Percentiles rank a stretch among this genome's conserved stretches.
Evolutionary conservation across 2,113 vertebrate species (phyloP).

Genomic region (Mesocricetus auratus): DNA sequence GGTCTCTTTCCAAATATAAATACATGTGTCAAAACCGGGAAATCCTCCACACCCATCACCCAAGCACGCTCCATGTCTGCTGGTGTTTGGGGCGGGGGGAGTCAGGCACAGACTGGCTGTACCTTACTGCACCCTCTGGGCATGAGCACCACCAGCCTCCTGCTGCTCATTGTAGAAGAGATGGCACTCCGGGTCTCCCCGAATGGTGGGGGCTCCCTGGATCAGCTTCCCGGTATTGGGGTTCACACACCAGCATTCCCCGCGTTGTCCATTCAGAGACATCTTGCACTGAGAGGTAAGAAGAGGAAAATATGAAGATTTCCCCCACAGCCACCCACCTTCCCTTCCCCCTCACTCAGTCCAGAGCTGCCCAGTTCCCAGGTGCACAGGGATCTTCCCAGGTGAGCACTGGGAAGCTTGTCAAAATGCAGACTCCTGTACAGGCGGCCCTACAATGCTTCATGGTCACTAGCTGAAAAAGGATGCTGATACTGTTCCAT

Average conservation of each 20-base stretch:
- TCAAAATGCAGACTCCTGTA: background rate
- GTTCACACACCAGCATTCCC: slow-evolving; percentile 98
- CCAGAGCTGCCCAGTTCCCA: fast-evolving
- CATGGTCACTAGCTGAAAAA: fast-evolving
- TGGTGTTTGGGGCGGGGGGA: slow-evolving; percentile 46
- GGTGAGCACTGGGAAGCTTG: fast-evolving
- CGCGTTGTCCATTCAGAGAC: slow-evolving; percentile 96
- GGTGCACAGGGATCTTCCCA: fast-evolving
- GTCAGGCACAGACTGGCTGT: slow-evolving; percentile 71
- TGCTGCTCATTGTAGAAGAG: slow-evolving; percentile 91
- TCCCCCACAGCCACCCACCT: fast-evolving
- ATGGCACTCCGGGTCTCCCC: slow-evolving; percentile 96
- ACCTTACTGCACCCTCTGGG: slow-evolving; percentile 84
- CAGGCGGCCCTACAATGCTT: background rate
- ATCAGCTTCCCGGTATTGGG: slow-evolving; percentile 94
- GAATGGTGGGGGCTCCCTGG: slow-evolving; percentile 91
- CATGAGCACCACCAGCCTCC: slow-evolving; percentile 87
- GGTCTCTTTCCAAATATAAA: slow-evolving; percentile 86
- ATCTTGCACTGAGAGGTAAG: slow-evolving; percentile 94
- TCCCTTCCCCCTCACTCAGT: no score
- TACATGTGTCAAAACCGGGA: slow-evolving; percentile 83
- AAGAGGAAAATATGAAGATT: background rate
- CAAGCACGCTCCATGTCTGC: slow-evolving; percentile 15
- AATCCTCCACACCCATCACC: slow-evolving; percentile 76
- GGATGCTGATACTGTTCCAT: fast-evolving